Percentiles rank a stretch among this genome's conserved stretches.
Conservation (phyloP, 2,113 vertebrate genomes). For the Brachyistius frenatus region DNA sequence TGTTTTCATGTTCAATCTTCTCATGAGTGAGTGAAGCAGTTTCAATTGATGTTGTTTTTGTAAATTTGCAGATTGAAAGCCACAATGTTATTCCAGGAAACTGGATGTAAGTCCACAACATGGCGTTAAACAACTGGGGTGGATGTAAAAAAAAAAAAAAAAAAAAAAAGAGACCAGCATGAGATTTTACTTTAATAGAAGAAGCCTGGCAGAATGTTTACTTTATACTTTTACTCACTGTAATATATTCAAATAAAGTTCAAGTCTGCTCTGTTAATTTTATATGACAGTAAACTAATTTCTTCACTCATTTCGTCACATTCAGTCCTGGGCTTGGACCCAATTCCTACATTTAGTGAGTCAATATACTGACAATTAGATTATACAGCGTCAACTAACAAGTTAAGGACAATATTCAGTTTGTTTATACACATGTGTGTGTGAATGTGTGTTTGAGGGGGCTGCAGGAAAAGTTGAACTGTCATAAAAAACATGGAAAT, state of each 20-base stretch:
- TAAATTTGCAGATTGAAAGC: constrained; percentile 70
- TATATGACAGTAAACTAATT: constrained; percentile 56
- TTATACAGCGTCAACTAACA: constrained; percentile 63
- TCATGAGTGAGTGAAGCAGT: constrained; percentile 55
- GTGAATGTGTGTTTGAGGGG: neutral
- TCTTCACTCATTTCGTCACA: constrained; percentile 24
- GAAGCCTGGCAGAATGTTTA: constrained; percentile 56
- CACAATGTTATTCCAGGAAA: constrained; percentile 72
- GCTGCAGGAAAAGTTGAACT: constrained; percentile 33
- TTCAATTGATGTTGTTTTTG: constrained; percentile 73
- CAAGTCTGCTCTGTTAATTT: constrained; percentile 28
- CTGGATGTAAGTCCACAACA: constrained; percentile 56
- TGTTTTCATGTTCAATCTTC: constrained; percentile 77
- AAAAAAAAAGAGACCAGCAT: neutral
- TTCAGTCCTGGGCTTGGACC: constrained; percentile 30
- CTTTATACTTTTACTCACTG: constrained; percentile 49
- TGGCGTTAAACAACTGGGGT: constrained; percentile 50
- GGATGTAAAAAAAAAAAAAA: constrained; percentile 39
- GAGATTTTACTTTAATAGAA: constrained; percentile 33
- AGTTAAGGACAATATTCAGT: constrained; percentile 40
- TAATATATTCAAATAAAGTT: constrained; percentile 42
- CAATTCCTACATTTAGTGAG: constrained; percentile 59
- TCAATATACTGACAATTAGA: constrained; percentile 63
- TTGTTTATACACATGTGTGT: constrained; percentile 51
- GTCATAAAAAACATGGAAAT: constrained; percentile 55